These are phyloP conservation scores for Gouania willdenowi DNA, from an alignment of 2,797 vertebrate species.

Conservation along the genomic window DNA sequence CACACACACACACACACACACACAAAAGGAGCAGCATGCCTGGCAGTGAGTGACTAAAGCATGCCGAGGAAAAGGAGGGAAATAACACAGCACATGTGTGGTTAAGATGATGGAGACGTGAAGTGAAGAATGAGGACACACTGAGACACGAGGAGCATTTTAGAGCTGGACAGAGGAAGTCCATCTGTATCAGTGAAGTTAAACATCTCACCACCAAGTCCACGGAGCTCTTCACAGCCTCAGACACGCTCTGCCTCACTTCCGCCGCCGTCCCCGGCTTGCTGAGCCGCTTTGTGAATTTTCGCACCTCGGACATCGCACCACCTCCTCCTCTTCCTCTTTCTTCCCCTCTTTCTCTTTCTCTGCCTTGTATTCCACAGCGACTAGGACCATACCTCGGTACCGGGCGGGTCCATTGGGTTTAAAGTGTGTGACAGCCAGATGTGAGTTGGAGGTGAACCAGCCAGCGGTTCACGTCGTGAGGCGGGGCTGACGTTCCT, in stretches of 20 bases:
- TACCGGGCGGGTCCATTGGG: neutral
- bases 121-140: too few relatives aligned
- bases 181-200: too few relatives aligned
- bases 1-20: neutral
- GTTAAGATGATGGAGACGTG: too few relatives aligned
- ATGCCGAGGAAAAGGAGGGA: too few relatives aligned
- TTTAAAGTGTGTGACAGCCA: conserved; percentile 47
- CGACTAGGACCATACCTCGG: conserved; percentile 41
- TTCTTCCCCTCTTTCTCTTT: neutral
- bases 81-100: too few relatives aligned
- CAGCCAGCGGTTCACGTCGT: conserved; percentile 46
- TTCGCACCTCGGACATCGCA: conserved; percentile 88
- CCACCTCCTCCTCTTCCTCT: conserved; percentile 3
- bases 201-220: conserved; percentile 83
- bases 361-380: neutral
- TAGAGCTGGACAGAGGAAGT: too few relatives aligned
- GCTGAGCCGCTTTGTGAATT: conserved; percentile 94
- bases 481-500: conserved; percentile 48
- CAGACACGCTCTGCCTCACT: conserved; percentile 91
- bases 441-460: conserved; percentile 39
- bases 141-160: too few relatives aligned
- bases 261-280: conserved; percentile 94
- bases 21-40: conserved; percentile 35
- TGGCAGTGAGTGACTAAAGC: too few relatives aligned
- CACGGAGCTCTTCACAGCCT: conserved; percentile 86